These are phyloP conservation scores for Epicampocera succincta DNA, from an alignment of 2,888 invertebrate species.

Conservation along the genomic window DNA sequence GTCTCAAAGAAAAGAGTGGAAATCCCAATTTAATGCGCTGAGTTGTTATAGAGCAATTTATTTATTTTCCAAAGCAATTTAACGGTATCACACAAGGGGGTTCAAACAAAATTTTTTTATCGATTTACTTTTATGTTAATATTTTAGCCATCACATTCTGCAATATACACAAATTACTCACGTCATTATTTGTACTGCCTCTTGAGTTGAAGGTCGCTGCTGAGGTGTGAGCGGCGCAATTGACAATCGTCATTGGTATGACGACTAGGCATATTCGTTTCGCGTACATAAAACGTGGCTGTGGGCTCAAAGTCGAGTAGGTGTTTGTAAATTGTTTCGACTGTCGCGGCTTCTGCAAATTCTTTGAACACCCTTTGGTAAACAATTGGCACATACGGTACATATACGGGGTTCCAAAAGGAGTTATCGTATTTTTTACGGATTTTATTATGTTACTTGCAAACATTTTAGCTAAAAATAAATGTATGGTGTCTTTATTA, in stretches of 20 bases:
- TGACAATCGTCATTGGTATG: constrained; percentile 73
- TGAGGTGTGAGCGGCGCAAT: constrained; percentile 71
- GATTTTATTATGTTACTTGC: constrained; percentile 63
- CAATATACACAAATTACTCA: constrained; percentile 74
- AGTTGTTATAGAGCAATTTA: no score
- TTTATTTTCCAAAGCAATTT: no score
- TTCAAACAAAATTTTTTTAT: no score
- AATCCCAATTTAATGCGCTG: no score
- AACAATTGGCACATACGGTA: constrained; percentile 35
- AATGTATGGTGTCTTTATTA: no score
- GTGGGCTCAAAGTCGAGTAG: constrained; percentile 46
- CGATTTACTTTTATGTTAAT: background rate
- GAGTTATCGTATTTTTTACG: constrained; percentile 50
- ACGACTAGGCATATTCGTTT: constrained; percentile 75
- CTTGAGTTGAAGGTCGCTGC: constrained; percentile 59
- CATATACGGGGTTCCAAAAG: constrained; percentile 32
- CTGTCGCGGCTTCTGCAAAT: constrained; percentile 49
- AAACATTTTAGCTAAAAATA: no score
- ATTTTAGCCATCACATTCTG: background rate
- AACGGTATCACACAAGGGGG: no score
- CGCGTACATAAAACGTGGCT: constrained; percentile 34
- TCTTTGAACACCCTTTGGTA: constrained; percentile 20
- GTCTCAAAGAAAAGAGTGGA: no score
- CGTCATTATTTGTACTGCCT: constrained; percentile 71
- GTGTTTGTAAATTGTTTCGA: constrained; percentile 38